Percentiles rank a stretch among this genome's conserved stretches.
Conservation (phyloP, 1,140 invertebrate genomes). For the Procambarus virginalis region DNA sequence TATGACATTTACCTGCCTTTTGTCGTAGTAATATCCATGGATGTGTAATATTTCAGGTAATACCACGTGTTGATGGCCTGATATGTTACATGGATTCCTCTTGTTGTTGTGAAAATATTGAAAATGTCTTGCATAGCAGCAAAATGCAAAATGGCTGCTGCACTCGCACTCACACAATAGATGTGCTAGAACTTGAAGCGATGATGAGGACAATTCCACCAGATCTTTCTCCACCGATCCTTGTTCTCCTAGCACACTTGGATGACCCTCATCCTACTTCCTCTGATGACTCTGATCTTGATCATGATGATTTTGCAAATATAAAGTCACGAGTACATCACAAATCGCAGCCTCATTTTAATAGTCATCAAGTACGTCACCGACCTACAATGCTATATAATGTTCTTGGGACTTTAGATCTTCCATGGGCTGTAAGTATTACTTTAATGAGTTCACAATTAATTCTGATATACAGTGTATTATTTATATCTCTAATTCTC, state of each 20-base stretch:
- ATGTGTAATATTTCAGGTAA: constrained; percentile 25
- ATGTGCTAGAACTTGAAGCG: constrained; percentile 53
- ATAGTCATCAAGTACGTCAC: constrained; percentile 9
- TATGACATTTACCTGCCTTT: no score
- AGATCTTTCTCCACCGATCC: constrained; percentile 39
- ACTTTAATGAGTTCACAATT: neutral
- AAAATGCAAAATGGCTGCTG: neutral
- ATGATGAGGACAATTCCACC: constrained; percentile 57
- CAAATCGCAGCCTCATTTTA: neutral
- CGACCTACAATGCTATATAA: constrained; percentile 45
- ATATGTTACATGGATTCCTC: constrained; percentile 62
- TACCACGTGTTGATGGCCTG: constrained; percentile 52
- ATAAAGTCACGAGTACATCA: no score
- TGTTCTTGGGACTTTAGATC: constrained; percentile 38
- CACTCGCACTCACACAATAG: constrained; percentile 20
- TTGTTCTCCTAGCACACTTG: constrained; percentile 46
- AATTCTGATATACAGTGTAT: no score
- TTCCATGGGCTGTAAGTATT: constrained; percentile 51
- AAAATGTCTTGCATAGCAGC: neutral
- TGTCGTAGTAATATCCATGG: no score
- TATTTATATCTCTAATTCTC: no score
- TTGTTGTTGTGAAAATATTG: constrained; percentile 24
- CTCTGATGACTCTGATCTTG: constrained; percentile 3
- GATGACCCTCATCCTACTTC: constrained; percentile 40
- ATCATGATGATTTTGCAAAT: constrained; percentile 14